Evolutionary conservation across 1,140 invertebrate genomes (phyloP), one percentile per base, ranked within the genome.

Genomic region (Centruroides vittatus): DNA sequence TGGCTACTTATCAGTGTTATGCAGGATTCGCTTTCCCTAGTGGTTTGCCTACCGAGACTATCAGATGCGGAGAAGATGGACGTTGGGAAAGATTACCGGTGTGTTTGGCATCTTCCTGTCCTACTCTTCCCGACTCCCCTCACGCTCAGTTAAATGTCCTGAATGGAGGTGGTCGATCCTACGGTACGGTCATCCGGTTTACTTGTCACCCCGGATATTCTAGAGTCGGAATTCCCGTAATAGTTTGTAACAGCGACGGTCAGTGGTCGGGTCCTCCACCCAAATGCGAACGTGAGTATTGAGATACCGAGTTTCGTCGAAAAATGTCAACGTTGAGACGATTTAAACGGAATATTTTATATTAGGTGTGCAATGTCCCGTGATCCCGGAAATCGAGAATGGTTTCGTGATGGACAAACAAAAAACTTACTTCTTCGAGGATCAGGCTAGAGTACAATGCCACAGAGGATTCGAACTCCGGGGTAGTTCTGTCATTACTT

Each of bases 1-100:
- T 91, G 66, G 93, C 92, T 23, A 93, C 89, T 65, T 98, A 96
- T 73, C 89, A 94, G 69, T 97, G 93, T 73, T 96, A 97, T 70
- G 91, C 93, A 49, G 93, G 93, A 46, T 98, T 97, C 73, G 89
- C 87, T 58, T 96, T 98, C 70, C 82, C 88, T 5, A 88, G 89
- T 47, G 85, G 86, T 61, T 80, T 85, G 67, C 87, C 89, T 2
- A 86, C 88, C 49, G 93, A 96, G 76, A 86, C 85, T 68, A 90
- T 95, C 62, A 86, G 86, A 9, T 95, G 92, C 68, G 74, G 88
- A 63, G 83, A 88, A 58, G 86, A 90, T 72, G 91, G 91, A 3
- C 79, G 84, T 70, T 94, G 92, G 91, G 89, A 93, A 72, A 84
- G 86, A 71, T 85, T 93, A 68, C 92, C 92, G 9, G 84, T 86